Evolutionary conservation across 2,888 invertebrate species (phyloP), one percentile per base, ranked within the genome.

Genomic region (Phalera bucephala): DNA sequence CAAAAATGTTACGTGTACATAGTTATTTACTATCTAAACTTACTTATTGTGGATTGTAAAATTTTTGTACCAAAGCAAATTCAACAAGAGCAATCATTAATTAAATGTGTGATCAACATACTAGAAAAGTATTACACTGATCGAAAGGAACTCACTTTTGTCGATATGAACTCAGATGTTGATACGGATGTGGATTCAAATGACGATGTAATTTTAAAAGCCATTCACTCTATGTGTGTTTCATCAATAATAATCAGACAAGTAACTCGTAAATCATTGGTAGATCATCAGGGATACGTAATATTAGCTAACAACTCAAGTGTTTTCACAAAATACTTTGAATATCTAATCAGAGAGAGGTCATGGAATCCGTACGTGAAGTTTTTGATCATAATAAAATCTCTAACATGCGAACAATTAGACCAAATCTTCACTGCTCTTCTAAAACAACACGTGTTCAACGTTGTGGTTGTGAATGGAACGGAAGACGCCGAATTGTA

Each of bases 341-440:
- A 9, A 3, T 11, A 34, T 7, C 28, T 80, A 0, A 46, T 40
- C 1, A 48, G 30, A 13, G 74, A 73, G 9, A 12, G 39, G 0
- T 32, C 50, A 0, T 81, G 81, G 81, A 69, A 66, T 31, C 80
- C 80, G 0, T 40, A 57, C 11, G 63, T 64, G 1, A 51, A 54
- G 12, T 71, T 77, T 32, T 41, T 76, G 4, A 52, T 81, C 3
- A 31, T 74, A 1, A 40, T 81, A 1, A 35, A 59, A 20, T 19
- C 34, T 1, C 37, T 78, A 0, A 19, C 40, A 2, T 14, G 28
- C 1, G 2, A 29, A 0, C 40, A 66, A 3, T 40, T 78, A 1
- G 35, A 32, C 4, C 14, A 37, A 9, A 52, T 82, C 1, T 81
- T 84, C 34, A 50, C 76, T 28, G 39, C 46, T 13, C 41, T 82